Base-by-base conservation (phyloP, 2,888 invertebrate species). In the Camponotus fellah region DNA sequence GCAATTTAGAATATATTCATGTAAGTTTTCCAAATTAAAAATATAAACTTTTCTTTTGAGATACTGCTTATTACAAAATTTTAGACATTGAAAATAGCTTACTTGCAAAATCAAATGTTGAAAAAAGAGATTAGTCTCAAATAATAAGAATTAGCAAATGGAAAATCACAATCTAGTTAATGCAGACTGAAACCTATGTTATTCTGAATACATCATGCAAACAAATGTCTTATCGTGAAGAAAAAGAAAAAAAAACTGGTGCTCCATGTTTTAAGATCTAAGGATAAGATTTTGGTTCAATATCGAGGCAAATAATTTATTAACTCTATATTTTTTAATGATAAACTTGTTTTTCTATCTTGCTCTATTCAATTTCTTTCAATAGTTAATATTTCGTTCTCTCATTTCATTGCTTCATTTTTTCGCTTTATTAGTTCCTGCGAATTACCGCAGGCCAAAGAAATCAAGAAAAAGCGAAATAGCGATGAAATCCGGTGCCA, bases 381-480 rank as follows among this genome's bases (percentile, higher is more conserved):
- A 37, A 5, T 26, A 56, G 26, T 65, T 21, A 60, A 60, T 46
- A 58, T 69, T 34, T 43, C n/a, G 58, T 58, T n/a, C 17, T 6
- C 21, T 79, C 26, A 21, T 40, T 40, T 32, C 8, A 26, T 49
- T 12, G n/a, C 62, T 79, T 71, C 21, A 37, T 62, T 71, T 26
- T 62, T 46, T 60, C 21, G 46, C 60, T 69, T 79, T 69, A 60
- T 69, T 71, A 79, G 71, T 10, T 71, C 17, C 37, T 21, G 37
- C 12, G 17, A 77, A 66, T 65, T 76, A 40, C 26, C 75, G 8
- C 34, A 82, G 79, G 74, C 69, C 80, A 76, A 85, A 81, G 82
- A 86, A 87, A 83, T 85, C 84, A 88, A 81, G 86, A 85, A 88
- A 85, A 84, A 85, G 84, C 68, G 62, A 83, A 85, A 82, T 83